These are phyloP conservation scores for Trachymyrmex septentrionalis DNA, from an alignment of 1,140 invertebrate genomes.

Conservation along the genomic window DNA sequence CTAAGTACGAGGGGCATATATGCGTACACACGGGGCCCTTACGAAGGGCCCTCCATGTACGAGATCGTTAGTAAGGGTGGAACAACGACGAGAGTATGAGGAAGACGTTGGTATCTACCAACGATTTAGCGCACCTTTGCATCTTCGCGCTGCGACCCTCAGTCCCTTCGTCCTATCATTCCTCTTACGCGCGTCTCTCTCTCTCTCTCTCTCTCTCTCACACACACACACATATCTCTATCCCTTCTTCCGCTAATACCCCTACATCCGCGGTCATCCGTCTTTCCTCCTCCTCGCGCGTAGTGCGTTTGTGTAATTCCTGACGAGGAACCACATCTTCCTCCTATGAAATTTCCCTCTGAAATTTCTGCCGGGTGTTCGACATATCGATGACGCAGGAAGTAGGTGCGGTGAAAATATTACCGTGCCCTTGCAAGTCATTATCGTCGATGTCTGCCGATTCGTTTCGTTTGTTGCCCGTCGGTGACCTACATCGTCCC, in stretches of 20 bases:
- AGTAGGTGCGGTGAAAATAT: conserved; percentile 20
- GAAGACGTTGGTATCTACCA: conserved; percentile 71
- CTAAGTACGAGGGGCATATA: background rate
- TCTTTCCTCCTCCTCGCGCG: conserved; percentile 47
- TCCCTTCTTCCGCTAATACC: conserved; percentile 43
- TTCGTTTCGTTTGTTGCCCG: conserved; percentile 40
- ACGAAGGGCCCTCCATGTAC: conserved; percentile 72
- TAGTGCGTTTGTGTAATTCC: conserved; percentile 30
- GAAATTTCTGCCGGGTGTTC: conserved; percentile 28
- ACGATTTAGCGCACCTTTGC: conserved; percentile 76
- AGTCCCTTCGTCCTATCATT: conserved; percentile 66
- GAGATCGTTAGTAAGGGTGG: conserved; percentile 82
- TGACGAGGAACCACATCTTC: background rate
- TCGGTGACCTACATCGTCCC: background rate
- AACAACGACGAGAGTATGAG: conserved; percentile 73
- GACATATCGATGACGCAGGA: background rate
- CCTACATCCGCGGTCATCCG: conserved; percentile 49
- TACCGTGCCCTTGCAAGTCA: conserved; percentile 4
- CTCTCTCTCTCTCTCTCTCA: background rate
- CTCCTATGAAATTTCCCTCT: too few species aligned
- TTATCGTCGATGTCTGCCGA: conserved; percentile 36
- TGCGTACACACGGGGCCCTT: conserved; percentile 19
- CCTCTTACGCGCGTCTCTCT: conserved; percentile 31
- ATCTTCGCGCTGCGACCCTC: conserved; percentile 61
- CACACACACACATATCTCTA: background rate